phyloP scores from a whole-genome alignment of 2,113 vertebrate genomes.

The Sterna hirundo region DNA sequence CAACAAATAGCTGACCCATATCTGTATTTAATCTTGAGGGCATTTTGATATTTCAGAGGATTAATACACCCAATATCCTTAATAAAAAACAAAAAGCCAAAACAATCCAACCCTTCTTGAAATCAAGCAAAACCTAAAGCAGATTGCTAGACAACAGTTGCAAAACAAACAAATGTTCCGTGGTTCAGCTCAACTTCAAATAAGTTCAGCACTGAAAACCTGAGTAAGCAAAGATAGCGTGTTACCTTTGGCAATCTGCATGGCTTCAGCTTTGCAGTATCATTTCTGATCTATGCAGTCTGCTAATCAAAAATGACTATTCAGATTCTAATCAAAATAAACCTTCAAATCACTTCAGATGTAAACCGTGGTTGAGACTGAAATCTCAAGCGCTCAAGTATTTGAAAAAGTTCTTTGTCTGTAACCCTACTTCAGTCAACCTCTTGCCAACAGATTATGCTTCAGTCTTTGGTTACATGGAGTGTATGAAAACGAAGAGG shows the following conservation, averaged over 20 bases:
- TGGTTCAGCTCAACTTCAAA: conserved; percentile 32
- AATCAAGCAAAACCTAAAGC: conserved; percentile 49
- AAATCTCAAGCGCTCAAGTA: not conserved
- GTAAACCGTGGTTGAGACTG: not conserved
- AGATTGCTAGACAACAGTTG: conserved; percentile 36
- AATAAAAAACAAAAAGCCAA: conserved; percentile 3
- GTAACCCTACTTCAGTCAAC: not conserved
- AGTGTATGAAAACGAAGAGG: not conserved
- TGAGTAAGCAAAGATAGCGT: conserved; percentile 27
- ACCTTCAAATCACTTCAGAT: conserved; percentile 3
- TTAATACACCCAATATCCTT: not conserved
- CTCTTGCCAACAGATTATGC: not conserved
- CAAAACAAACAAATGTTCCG: conserved; percentile 23
- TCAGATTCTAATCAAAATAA: conserved; percentile 48
- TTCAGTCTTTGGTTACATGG: not conserved
- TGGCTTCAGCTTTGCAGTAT: not conserved
- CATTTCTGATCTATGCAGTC: conserved; percentile 12
- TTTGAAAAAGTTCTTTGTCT: not conserved
- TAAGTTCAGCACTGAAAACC: not conserved
- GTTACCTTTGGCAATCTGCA: conserved; percentile 52
- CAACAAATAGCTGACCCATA: conserved; percentile 3
- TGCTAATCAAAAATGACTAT: conserved; percentile 44
- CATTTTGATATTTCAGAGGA: not conserved
- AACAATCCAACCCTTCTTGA: not conserved
- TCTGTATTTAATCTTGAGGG: conserved; percentile 25